Evolutionary conservation across 2,888 invertebrate genomes (phyloP).

Genomic region (Tetrapedia diversipes): DNA sequence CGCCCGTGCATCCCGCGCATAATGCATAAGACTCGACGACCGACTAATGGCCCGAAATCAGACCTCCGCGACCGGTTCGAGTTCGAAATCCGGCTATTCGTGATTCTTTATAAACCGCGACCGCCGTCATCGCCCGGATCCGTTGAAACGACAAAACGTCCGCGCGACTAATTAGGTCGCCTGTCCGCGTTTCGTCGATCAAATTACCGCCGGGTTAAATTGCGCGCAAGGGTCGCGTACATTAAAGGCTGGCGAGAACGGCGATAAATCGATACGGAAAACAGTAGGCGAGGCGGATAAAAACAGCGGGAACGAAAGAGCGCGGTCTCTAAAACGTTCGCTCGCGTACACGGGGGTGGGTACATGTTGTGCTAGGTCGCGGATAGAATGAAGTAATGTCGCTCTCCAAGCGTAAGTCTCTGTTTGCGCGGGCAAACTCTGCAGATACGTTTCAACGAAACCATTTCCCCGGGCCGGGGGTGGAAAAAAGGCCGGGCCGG

Average conservation of each 20-base stretch:
- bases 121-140: not conserved
- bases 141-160: constrained; percentile 6
- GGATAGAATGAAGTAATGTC: constrained; percentile 24
- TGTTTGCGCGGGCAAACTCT: constrained; percentile 42
- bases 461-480: constrained; percentile 22
- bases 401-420: constrained; percentile 37
- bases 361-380: constrained; percentile 1
- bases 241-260: not conserved
- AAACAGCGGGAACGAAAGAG: not conserved
- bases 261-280: constrained; percentile 1
- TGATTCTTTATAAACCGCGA: constrained; percentile 24
- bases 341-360: constrained; percentile 10
- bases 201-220: not conserved
- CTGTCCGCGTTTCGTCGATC: constrained; percentile 9
- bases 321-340: constrained; percentile 23
- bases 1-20: constrained; percentile 31
- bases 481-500: constrained; percentile 4
- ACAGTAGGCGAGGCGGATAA: not conserved
- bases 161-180: constrained; percentile 14
- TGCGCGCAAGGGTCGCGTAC: not conserved
- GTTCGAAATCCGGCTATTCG: not conserved
- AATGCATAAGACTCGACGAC: constrained; percentile 49
- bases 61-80: not conserved
- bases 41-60: constrained; percentile 60
- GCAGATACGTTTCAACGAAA: constrained; percentile 37